Percentiles rank a stretch among this genome's conserved stretches.
Evolutionary conservation across 2,797 vertebrate species (phyloP).

Genomic region (Anniella stebbinsi): DNA sequence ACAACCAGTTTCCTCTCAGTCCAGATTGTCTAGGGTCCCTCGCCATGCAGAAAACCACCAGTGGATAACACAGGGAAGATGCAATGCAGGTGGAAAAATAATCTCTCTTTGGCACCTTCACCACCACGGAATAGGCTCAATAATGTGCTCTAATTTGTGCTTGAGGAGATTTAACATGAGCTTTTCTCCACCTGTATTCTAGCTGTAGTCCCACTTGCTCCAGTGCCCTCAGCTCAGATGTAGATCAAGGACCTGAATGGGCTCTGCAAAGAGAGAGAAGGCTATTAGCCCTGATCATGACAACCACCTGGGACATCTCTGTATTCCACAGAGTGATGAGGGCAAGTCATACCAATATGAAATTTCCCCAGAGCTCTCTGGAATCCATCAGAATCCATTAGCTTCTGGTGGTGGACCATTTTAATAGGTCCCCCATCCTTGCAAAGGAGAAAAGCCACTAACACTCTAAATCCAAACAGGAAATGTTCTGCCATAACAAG

Average conservation of each 20-base stretch:
- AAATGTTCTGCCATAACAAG: background rate
- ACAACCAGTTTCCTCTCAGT: background rate
- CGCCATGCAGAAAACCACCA: background rate
- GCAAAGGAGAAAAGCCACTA: background rate
- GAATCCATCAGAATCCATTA: constrained; percentile 6
- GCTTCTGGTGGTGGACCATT: background rate
- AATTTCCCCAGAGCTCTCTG: background rate
- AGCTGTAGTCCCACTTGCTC: background rate
- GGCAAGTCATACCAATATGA: background rate
- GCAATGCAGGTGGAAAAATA: background rate
- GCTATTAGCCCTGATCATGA: background rate
- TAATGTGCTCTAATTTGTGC: background rate
- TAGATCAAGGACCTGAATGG: background rate
- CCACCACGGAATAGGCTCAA: background rate
- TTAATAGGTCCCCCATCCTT: background rate
- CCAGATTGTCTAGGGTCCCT: background rate
- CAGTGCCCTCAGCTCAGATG: background rate
- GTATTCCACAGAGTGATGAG: background rate
- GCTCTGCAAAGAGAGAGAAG: background rate
- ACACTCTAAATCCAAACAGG: background rate
- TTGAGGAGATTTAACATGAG: background rate
- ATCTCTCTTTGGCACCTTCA: background rate
- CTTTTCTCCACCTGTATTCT: background rate
- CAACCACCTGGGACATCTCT: background rate
- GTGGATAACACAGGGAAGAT: background rate